These are phyloP conservation scores for Zeugodacus cucurbitae DNA, from an alignment of 1,140 invertebrate genomes.

Conservation along the genomic window DNA sequence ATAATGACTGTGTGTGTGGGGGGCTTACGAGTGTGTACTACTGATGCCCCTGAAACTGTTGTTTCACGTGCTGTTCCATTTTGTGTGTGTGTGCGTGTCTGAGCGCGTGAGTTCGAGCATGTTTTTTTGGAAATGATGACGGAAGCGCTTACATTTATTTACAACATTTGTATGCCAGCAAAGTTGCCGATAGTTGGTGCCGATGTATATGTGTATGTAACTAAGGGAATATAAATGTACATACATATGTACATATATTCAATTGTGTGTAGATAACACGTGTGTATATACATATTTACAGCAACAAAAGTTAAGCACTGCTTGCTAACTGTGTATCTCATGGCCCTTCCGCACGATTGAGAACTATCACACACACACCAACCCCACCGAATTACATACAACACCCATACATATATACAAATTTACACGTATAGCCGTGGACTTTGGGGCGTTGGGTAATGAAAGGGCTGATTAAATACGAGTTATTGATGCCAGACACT, in stretches of 20 bases:
- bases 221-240: background rate
- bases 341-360: background rate
- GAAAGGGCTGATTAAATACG: background rate
- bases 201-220: background rate
- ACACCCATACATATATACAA: background rate
- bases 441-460: background rate
- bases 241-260: background rate
- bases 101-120: background rate
- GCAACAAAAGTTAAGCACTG: background rate
- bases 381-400: background rate
- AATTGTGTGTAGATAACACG: background rate
- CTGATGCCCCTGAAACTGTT: slow-evolving; percentile 1
- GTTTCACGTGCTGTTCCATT: background rate
- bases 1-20: too few species aligned
- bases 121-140: background rate
- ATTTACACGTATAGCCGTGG: background rate
- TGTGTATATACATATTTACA: background rate
- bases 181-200: background rate
- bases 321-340: background rate
- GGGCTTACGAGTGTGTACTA: background rate
- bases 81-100: background rate
- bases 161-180: background rate
- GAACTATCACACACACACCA: background rate
- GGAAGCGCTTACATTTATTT: background rate
- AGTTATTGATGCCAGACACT: background rate